Evolutionary conservation across 2,113 vertebrate genomes (phyloP).

Genomic region (Actenoides hombroni): DNA sequence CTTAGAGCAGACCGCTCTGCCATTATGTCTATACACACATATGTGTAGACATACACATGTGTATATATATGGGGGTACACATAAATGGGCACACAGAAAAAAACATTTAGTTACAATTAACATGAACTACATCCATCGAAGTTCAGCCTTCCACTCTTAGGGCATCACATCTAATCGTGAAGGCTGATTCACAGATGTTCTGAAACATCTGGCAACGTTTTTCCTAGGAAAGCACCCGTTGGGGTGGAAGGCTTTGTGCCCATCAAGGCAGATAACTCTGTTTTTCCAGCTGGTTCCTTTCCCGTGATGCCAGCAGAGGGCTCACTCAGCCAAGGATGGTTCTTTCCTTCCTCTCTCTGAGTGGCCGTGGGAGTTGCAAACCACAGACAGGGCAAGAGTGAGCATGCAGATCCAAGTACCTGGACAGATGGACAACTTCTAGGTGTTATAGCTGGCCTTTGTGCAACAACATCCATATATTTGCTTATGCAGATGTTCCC

Average conservation of each 20-base stretch:
- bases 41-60: rapidly evolving
- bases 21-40: neutral
- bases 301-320: neutral
- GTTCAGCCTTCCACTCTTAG: neutral
- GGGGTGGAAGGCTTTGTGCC: neutral
- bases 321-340: neutral
- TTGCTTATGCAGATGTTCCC: neutral
- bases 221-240: neutral
- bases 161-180: rapidly evolving
- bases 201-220: neutral
- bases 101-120: neutral
- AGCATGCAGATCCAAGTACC: neutral
- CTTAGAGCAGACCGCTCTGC: neutral
- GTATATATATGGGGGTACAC: rapidly evolving
- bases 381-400: neutral
- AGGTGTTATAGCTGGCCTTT: neutral
- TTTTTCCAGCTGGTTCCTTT: neutral
- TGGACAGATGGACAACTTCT: neutral
- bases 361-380: rapidly evolving
- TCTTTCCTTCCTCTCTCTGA: neutral
- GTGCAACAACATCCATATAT: rapidly evolving
- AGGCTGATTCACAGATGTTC: neutral
- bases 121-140: neutral
- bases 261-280: rapidly evolving
- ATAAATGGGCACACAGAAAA: neutral